Percentiles rank a stretch among this genome's conserved stretches.
These are phyloP conservation scores for Papilio elwesi DNA, from an alignment of 2,888 invertebrate species.

Conservation along the genomic window DNA sequence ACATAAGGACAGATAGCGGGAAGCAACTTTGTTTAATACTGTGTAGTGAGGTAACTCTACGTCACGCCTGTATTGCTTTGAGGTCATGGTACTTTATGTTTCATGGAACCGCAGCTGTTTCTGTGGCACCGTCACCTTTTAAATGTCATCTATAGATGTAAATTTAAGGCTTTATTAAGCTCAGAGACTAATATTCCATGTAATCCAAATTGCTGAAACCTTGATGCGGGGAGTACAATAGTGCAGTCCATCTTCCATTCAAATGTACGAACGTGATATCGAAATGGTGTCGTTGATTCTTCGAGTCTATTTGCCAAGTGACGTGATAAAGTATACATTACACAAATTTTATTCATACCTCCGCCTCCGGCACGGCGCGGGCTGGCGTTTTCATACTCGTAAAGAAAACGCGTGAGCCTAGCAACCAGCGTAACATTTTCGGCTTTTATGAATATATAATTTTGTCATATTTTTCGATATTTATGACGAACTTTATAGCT, in stretches of 20 bases:
- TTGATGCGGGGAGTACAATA: too few relatives aligned
- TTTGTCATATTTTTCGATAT: slow-evolving; percentile 30
- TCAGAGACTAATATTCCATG: too few relatives aligned
- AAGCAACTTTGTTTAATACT: too few relatives aligned
- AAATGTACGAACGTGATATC: not conserved
- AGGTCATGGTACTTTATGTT: too few relatives aligned
- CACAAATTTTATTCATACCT: slow-evolving; percentile 42
- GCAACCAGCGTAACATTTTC: slow-evolving; percentile 19
- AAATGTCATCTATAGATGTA: too few relatives aligned
- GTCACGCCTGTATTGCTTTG: too few relatives aligned
- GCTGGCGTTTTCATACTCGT: slow-evolving; percentile 22
- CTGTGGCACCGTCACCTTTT: too few relatives aligned
- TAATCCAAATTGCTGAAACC: too few relatives aligned
- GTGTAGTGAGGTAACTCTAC: too few relatives aligned
- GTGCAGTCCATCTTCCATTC: not conserved
- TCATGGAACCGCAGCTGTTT: too few relatives aligned
- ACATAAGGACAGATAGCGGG: too few relatives aligned
- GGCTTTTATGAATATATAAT: slow-evolving; percentile 30
- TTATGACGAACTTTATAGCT: slow-evolving; percentile 19
- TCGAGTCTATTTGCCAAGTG: not conserved
- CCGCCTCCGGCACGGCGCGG: slow-evolving; percentile 9
- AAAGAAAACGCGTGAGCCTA: slow-evolving; percentile 30
- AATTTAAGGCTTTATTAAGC: too few relatives aligned
- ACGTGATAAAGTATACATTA: slow-evolving; percentile 45
- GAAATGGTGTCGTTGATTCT: slow-evolving; percentile 41